Base-by-base conservation (phyloP, 2,888 invertebrate genomes). In the Lymantria monacha region DNA sequence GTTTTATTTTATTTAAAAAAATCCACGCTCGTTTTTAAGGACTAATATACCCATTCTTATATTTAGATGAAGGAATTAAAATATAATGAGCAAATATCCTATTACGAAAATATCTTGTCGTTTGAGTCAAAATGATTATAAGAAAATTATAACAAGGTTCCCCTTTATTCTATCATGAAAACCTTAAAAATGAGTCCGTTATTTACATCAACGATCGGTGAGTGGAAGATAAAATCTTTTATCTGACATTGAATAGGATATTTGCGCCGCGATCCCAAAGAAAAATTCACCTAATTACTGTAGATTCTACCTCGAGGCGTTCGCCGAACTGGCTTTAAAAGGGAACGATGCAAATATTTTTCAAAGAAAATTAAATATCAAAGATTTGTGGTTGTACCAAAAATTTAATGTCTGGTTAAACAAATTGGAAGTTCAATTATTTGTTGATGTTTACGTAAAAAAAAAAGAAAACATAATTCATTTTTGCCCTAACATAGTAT, bases 201-300 rank as follows among this genome's bases (percentile, higher is more conserved):
- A 85, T 87, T 87, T 85, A 84, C 79, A 79, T 76, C 76, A 72
- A 79, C 80, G 79, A 81, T 83, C 76, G 76, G 72, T 68, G 66
- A 65, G 68, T 64, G 64, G 64, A 64, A 78, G 73, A 79, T 79
- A 82, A 81, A 77, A 81, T 84, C 79, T 84, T 85, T 86, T 83
- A 87, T 83, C 81, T 74, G 59, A 56, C 66, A 62, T 62, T 85
- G 73, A 87, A 87, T 81, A 69, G 78, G 80, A 85, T 85, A 81
- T 84, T 87, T 86, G 78, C 75, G 69, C 72, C 72, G 66, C 70
- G 74, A 80, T 79, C 74, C 73, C 79, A 81, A 78, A 76, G 30
- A 81, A 83, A 81, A 81, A n/a, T 78, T 79, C 74, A 78, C 77
- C 75, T 87, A 86, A 87, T 87, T 87, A 86, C 81, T 69, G 62